A percentile compares a stretch with the other conserved stretches of the same genome.
Evolutionary conservation across 2,113 vertebrate species (phyloP).

Genomic region (Thamnophis sirtalis): DNA sequence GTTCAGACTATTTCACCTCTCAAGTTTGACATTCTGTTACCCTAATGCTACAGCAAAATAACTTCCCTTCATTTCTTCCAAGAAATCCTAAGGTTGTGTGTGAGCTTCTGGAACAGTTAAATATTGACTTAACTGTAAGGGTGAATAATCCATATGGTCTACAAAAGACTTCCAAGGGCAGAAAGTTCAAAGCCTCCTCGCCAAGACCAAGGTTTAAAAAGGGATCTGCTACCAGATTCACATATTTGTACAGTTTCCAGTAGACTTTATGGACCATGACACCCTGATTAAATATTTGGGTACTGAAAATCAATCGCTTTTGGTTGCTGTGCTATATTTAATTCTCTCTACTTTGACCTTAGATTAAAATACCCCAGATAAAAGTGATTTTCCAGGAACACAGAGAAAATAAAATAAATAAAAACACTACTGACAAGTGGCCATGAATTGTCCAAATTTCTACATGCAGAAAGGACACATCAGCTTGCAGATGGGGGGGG

Average conservation of each 20-base stretch:
- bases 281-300: conserved; percentile 36
- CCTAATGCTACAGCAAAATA: not conserved
- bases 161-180: conserved; percentile 13
- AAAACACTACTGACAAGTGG: not conserved
- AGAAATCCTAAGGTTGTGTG: fast-evolving
- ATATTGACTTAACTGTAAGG: conserved; percentile 41
- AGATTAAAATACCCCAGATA: conserved; percentile 18
- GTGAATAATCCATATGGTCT: conserved; percentile 12
- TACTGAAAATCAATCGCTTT: conserved; percentile 35
- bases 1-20: not conserved
- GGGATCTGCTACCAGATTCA: conserved; percentile 32
- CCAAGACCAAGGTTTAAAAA: conserved; percentile 54
- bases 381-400: not conserved
- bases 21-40: not conserved
- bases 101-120: not conserved
- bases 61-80: not conserved
- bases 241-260: conserved; percentile 56
- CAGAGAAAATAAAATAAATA: not conserved
- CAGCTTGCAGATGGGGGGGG: not conserved
- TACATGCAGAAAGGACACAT: not conserved
- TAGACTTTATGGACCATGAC: conserved; percentile 36
- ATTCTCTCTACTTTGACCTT: conserved; percentile 18
- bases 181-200: conserved; percentile 20
- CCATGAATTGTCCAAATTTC: not conserved
- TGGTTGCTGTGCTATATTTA: conserved; percentile 12